phyloP scores from a whole-genome alignment of 2,888 invertebrate species.

The Ectemnius continuus region DNA sequence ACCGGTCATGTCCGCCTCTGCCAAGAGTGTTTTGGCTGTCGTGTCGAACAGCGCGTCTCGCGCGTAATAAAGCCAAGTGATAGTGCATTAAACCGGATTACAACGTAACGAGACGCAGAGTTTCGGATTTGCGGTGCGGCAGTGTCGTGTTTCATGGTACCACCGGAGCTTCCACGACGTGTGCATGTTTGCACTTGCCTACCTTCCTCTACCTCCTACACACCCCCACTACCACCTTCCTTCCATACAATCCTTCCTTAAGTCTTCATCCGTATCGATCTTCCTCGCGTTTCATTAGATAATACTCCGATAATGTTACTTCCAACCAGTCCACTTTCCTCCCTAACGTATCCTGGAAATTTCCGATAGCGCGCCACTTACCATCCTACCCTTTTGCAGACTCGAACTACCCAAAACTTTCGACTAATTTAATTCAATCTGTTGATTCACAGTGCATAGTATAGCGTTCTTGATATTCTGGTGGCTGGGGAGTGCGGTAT shows the following conservation, averaged over 20 bases:
- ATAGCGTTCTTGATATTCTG: too few species aligned
- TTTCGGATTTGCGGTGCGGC: neutral
- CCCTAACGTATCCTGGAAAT: too few species aligned
- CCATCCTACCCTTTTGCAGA: too few species aligned
- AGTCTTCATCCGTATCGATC: slow-evolving; percentile 4
- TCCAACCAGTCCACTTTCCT: too few species aligned
- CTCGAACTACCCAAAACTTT: too few species aligned
- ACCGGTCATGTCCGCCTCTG: slow-evolving; percentile 37
- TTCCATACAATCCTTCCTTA: neutral
- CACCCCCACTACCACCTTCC: neutral
- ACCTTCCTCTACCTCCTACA: neutral
- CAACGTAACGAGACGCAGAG: slow-evolving; percentile 10
- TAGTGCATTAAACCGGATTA: slow-evolving; percentile 43
- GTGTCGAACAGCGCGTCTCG: slow-evolving; percentile 18
- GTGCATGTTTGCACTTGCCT: neutral
- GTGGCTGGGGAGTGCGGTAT: too few species aligned
- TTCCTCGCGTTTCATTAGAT: slow-evolving; percentile 1
- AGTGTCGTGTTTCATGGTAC: slow-evolving; percentile 20
- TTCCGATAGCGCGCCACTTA: too few species aligned
- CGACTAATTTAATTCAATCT: too few species aligned
- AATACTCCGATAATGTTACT: too few species aligned
- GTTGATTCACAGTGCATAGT: too few species aligned
- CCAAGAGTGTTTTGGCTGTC: slow-evolving; percentile 47
- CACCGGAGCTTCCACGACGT: neutral
- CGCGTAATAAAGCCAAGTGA: slow-evolving; percentile 40